Percentiles rank a stretch among this genome's conserved stretches.
Conservation (phyloP, 2,888 invertebrate genomes). For the Leucophenga montana region DNA sequence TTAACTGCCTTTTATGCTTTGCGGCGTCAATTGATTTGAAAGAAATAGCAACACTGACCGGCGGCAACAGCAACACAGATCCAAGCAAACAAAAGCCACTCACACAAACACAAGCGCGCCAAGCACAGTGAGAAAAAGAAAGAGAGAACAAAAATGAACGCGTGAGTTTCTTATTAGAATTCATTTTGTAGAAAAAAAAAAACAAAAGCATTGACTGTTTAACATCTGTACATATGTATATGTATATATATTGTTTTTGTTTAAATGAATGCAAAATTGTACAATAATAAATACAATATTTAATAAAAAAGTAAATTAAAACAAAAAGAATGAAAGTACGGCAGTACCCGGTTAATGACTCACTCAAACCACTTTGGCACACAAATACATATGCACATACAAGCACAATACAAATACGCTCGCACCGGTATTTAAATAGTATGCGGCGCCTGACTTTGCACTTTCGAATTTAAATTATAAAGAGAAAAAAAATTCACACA, state of each 20-base stretch:
- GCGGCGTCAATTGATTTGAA: too few relatives aligned
- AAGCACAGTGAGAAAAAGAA: too few relatives aligned
- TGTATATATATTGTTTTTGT: too few relatives aligned
- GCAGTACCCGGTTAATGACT: conserved; percentile 59
- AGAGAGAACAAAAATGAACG: too few relatives aligned
- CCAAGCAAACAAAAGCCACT: too few relatives aligned
- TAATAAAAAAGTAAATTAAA: conserved; percentile 13
- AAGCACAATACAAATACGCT: conserved; percentile 38
- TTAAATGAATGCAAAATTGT: neutral
- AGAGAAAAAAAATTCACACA: conserved; percentile 16
- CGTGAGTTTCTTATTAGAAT: neutral
- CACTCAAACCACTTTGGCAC: conserved; percentile 50
- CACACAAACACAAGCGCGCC: too few relatives aligned
- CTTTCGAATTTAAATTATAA: conserved; percentile 5
- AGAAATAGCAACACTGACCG: too few relatives aligned
- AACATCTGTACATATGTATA: neutral
- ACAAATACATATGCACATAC: conserved; percentile 21
- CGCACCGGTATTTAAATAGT: conserved; percentile 60
- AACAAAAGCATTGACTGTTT: neutral
- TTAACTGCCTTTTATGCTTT: conserved; percentile 46
- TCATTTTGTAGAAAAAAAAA: neutral
- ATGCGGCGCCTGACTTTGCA: conserved; percentile 39
- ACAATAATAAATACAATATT: conserved; percentile 30
- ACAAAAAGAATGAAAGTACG: neutral
- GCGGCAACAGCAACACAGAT: too few relatives aligned